Evolutionary conservation across 2,113 vertebrate species (phyloP).

Genomic region (Lampris megalopsis): DNA sequence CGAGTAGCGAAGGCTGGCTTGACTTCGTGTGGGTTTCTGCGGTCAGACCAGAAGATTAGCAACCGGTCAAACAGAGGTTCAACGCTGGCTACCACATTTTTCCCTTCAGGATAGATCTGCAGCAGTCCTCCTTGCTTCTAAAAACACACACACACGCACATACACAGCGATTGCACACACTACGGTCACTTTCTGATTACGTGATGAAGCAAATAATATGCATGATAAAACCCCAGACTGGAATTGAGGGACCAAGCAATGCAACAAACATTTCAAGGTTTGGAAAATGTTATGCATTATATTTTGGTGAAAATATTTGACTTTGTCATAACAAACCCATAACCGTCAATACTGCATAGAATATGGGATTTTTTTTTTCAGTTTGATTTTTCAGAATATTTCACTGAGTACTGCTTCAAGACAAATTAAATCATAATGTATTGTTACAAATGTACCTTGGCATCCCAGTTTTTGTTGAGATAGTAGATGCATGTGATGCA

Average conservation of each 20-base stretch:
- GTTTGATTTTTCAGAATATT: too few species aligned
- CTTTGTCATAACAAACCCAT: too few species aligned
- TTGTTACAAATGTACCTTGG: slow-evolving; percentile 78
- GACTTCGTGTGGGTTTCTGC: slow-evolving; percentile 93
- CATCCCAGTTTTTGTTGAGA: slow-evolving; percentile 93
- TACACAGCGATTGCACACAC: slow-evolving; percentile 18
- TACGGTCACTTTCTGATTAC: neutral
- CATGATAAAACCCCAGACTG: too few species aligned
- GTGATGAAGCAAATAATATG: too few species aligned
- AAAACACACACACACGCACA: slow-evolving; percentile 11
- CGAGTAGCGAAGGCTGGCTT: slow-evolving; percentile 90
- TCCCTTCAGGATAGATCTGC: slow-evolving; percentile 91
- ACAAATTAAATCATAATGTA: neutral
- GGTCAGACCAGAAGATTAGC: slow-evolving; percentile 94
- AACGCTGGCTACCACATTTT: slow-evolving; percentile 89
- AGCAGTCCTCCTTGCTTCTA: slow-evolving; percentile 90
- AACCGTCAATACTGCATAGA: too few species aligned
- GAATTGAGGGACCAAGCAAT: too few species aligned
- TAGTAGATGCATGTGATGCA: slow-evolving; percentile 96
- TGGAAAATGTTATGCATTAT: too few species aligned
- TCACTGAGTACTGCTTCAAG: too few species aligned
- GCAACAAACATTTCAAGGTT: too few species aligned
- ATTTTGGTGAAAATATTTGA: too few species aligned
- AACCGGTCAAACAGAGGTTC: slow-evolving; percentile 91
- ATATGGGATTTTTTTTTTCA: too few species aligned